phyloP scores from a whole-genome alignment of 2,888 invertebrate species.

The Oscheius sp. region DNA sequence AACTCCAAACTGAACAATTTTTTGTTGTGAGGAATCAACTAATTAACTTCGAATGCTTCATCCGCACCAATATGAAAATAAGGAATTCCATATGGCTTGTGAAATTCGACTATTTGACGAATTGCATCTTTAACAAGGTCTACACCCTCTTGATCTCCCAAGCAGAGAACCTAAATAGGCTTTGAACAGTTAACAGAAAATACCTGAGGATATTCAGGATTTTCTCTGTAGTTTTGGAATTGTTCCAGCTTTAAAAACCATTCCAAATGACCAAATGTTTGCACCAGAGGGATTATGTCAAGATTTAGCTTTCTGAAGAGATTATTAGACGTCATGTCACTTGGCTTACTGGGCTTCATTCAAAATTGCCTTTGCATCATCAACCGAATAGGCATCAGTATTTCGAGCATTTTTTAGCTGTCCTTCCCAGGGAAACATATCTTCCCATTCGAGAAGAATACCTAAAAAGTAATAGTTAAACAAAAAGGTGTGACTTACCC shows the following conservation, averaged over 20 bases:
- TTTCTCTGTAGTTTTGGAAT: slow-evolving; percentile 79
- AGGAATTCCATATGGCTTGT: slow-evolving; percentile 73
- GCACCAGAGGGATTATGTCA: slow-evolving; percentile 82
- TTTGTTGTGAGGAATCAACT: background rate
- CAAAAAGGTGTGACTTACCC: slow-evolving; percentile 26
- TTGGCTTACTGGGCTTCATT: slow-evolving; percentile 73
- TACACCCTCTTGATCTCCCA: slow-evolving; percentile 70
- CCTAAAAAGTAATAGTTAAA: slow-evolving; percentile 74
- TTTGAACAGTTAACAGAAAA: background rate
- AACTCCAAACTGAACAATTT: slow-evolving; percentile 57
- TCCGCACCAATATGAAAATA: slow-evolving; percentile 76
- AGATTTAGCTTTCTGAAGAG: slow-evolving; percentile 73
- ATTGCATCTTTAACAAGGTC: slow-evolving; percentile 71
- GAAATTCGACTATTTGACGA: slow-evolving; percentile 70
- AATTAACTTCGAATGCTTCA: slow-evolving; percentile 70
- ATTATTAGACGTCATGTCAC: background rate
- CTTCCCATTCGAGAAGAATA: slow-evolving; percentile 84
- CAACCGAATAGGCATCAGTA: slow-evolving; percentile 77
- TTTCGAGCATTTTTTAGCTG: slow-evolving; percentile 76
- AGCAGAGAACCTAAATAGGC: slow-evolving; percentile 48
- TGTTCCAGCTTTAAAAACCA: slow-evolving; percentile 80
- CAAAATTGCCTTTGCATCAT: slow-evolving; percentile 79
- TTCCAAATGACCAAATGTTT: slow-evolving; percentile 86
- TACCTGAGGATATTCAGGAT: slow-evolving; percentile 73
- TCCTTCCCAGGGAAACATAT: slow-evolving; percentile 84